These are phyloP conservation scores for Apis laboriosa DNA, from an alignment of 1,140 invertebrate genomes.

Conservation along the genomic window DNA sequence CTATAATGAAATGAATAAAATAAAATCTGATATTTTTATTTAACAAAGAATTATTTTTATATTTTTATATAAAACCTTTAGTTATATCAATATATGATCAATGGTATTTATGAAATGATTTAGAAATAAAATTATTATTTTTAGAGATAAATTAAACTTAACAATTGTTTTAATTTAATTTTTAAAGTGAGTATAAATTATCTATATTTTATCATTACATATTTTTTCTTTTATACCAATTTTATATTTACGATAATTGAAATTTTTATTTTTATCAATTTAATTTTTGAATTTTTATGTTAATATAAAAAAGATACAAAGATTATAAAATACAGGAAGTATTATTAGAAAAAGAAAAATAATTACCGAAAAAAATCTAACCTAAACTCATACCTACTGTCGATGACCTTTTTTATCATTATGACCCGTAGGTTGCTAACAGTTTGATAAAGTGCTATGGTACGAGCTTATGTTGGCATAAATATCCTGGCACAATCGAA, in stretches of 20 bases:
- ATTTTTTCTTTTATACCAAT: background rate
- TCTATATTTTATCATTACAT: background rate
- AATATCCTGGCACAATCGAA: slow-evolving; percentile 84
- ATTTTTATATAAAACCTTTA: background rate
- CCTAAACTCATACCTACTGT: slow-evolving; percentile 29
- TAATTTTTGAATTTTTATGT: background rate
- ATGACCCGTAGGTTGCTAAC: slow-evolving; percentile 70
- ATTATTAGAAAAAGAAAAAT: background rate
- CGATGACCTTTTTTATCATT: slow-evolving; percentile 58
- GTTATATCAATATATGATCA: background rate
- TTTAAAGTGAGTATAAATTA: background rate
- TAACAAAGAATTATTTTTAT: background rate
- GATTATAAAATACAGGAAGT: background rate
- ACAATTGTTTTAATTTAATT: background rate
- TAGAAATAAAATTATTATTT: background rate
- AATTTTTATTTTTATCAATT: background rate
- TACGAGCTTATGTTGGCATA: slow-evolving; percentile 87
- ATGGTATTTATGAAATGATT: background rate
- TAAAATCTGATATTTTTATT: background rate
- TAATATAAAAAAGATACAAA: background rate
- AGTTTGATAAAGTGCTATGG: slow-evolving; percentile 82
- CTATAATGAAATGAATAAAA: background rate
- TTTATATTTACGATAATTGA: background rate
- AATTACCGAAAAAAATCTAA: background rate
- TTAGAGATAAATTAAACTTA: background rate